Percentiles rank a stretch among this genome's conserved stretches.
Evolutionary conservation across 2,797 vertebrate genomes (phyloP).

Genomic region (Eupleurogrammus muticus): DNA sequence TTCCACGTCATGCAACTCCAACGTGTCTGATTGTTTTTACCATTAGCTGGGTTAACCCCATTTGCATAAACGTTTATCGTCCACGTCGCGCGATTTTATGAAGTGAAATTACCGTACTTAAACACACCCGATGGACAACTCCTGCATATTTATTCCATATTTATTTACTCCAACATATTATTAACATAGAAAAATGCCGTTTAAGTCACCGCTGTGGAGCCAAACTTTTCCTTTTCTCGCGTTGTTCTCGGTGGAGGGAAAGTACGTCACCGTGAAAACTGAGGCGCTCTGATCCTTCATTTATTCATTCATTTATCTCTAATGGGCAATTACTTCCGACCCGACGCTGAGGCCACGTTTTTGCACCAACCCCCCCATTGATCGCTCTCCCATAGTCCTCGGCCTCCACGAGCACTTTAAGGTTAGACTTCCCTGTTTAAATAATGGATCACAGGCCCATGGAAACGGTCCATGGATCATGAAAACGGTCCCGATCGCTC

Average conservation of each 20-base stretch:
- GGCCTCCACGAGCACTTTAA: slow-evolving; percentile 67
- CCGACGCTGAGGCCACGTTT: slow-evolving; percentile 60
- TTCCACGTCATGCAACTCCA: not conserved
- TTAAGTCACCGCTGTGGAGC: slow-evolving; percentile 36
- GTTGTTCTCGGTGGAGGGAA: slow-evolving; percentile 30
- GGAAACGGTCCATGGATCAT: slow-evolving; percentile 58
- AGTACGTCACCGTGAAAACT: slow-evolving; percentile 53
- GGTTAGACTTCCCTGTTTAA: slow-evolving; percentile 70
- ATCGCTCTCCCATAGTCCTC: slow-evolving; percentile 58
- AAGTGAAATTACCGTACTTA: not conserved
- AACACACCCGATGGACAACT: not conserved
- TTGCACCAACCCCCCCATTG: slow-evolving; percentile 58
- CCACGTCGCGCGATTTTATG: too few relatives aligned
- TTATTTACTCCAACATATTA: not conserved
- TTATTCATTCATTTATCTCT: slow-evolving; percentile 65
- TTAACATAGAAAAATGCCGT: slow-evolving; percentile 6
- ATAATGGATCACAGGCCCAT: slow-evolving; percentile 69
- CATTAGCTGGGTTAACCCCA: not conserved
- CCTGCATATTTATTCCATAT: slow-evolving; percentile 5
- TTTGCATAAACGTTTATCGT: slow-evolving; percentile 1
- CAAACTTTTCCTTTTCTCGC: slow-evolving; percentile 32
- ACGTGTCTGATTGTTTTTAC: not conserved
- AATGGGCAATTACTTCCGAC: slow-evolving; percentile 76
- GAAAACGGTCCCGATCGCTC: slow-evolving; percentile 61
- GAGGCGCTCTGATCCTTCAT: slow-evolving; percentile 54